phyloP scores from a whole-genome alignment of 2,797 vertebrate species.

The Eurystomus glaucurus region DNA sequence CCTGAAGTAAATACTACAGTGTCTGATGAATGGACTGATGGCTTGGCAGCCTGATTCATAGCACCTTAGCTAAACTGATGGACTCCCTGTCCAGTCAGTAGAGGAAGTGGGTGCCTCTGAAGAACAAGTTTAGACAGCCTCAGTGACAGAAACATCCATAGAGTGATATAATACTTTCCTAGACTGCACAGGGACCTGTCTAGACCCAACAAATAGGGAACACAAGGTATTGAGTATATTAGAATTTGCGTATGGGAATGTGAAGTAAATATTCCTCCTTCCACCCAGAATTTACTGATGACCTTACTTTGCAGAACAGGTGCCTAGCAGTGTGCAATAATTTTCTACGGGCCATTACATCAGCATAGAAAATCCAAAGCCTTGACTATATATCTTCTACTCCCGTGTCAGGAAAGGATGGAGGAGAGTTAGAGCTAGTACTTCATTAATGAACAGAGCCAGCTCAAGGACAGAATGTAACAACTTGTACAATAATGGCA shows the following conservation, averaged over 20 bases:
- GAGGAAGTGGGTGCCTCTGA: neutral
- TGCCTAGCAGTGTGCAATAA: neutral
- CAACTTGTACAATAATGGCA: neutral
- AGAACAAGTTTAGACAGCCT: neutral
- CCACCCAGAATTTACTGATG: neutral
- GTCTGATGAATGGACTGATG: neutral
- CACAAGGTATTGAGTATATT: neutral
- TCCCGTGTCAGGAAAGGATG: neutral
- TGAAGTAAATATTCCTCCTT: neutral
- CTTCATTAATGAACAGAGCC: neutral
- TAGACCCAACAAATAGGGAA: neutral
- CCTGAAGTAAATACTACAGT: neutral
- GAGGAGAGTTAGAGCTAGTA: neutral
- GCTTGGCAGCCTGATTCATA: neutral
- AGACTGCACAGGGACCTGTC: neutral
- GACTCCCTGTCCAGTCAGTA: neutral
- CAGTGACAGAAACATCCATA: neutral
- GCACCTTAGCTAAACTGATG: neutral
- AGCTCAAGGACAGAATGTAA: neutral
- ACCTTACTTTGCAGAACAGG: slow-evolving; percentile 4
- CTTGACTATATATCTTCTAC: neutral
- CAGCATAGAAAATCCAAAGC: neutral
- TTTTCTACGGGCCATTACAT: neutral
- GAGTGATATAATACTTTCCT: neutral
- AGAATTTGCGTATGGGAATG: neutral